A percentile compares a stretch with the other conserved stretches of the same genome.
Evolutionary conservation across 1,140 invertebrate species (phyloP).

Genomic region (Fopius arisanus): DNA sequence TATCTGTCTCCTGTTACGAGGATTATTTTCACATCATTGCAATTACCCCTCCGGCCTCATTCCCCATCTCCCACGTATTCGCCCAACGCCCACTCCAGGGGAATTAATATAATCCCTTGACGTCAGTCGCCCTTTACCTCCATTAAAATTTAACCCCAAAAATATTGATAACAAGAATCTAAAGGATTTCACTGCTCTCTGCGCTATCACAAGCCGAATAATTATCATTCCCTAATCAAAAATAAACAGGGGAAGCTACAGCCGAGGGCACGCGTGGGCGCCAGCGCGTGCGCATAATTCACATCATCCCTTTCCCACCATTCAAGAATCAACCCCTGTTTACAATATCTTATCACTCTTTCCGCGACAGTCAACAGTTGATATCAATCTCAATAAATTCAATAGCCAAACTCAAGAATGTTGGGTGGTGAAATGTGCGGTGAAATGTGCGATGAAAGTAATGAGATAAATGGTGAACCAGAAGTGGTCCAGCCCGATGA

Average conservation of each 20-base stretch:
- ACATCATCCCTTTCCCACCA: slow-evolving; percentile 43
- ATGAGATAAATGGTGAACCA: background rate
- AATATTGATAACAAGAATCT: background rate
- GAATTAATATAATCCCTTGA: background rate
- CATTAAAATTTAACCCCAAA: too few species aligned
- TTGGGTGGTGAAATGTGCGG: background rate
- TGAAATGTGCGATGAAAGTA: background rate
- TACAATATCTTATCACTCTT: slow-evolving; percentile 31
- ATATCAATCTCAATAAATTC: slow-evolving; percentile 45
- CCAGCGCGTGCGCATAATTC: slow-evolving; percentile 48
- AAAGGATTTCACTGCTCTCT: background rate
- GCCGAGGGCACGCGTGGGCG: slow-evolving; percentile 42
- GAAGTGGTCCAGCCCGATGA: slow-evolving; percentile 3
- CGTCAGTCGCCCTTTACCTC: too few species aligned
- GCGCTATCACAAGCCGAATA: too few species aligned
- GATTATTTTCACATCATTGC: background rate
- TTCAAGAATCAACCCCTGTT: slow-evolving; percentile 51
- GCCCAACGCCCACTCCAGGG: background rate
- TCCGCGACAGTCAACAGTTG: slow-evolving; percentile 31
- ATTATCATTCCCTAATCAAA: too few species aligned
- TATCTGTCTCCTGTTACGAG: background rate
- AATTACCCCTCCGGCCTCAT: background rate
- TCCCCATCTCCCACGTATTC: background rate
- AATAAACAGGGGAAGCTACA: background rate
- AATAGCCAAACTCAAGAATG: slow-evolving; percentile 32